Percentiles rank a stretch among this genome's conserved stretches.
Conservation (phyloP, 2,113 vertebrate species). For the Tragulus kanchil region DNA sequence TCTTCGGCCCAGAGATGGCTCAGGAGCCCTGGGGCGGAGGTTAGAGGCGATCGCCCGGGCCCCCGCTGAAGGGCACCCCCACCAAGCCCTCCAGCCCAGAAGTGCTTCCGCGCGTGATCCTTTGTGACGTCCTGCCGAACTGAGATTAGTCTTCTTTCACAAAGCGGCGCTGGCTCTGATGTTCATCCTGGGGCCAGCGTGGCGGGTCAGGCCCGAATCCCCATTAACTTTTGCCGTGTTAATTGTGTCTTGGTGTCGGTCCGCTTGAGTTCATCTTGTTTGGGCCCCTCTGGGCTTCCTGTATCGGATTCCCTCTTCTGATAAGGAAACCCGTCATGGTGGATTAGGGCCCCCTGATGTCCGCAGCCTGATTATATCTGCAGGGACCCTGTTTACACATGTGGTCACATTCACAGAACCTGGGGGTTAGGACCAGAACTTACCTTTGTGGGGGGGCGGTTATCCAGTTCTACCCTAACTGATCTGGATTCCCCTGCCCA, state of each 20-base stretch:
- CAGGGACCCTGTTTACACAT: background rate
- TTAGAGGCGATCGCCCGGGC: rapidly evolving
- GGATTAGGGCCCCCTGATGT: background rate
- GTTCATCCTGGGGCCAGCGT: background rate
- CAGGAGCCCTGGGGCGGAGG: background rate
- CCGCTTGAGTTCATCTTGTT: background rate
- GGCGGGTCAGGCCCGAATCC: background rate
- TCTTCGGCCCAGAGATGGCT: background rate
- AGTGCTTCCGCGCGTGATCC: too few species aligned
- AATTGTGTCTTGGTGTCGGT: background rate
- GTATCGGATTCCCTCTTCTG: background rate
- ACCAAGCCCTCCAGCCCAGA: background rate
- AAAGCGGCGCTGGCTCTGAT: background rate
- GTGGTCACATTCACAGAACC: background rate
- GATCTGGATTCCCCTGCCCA: background rate
- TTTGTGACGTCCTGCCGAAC: rapidly evolving
- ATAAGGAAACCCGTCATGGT: rapidly evolving
- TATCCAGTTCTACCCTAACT: background rate
- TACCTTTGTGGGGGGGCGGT: background rate
- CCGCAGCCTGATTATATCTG: background rate
- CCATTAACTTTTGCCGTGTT: background rate
- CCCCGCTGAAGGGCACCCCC: background rate
- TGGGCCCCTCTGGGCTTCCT: background rate
- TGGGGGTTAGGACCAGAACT: background rate
- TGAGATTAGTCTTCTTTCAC: background rate